Base-by-base conservation (phyloP, 1,140 invertebrate species). In the Drosophila ogumai region DNA sequence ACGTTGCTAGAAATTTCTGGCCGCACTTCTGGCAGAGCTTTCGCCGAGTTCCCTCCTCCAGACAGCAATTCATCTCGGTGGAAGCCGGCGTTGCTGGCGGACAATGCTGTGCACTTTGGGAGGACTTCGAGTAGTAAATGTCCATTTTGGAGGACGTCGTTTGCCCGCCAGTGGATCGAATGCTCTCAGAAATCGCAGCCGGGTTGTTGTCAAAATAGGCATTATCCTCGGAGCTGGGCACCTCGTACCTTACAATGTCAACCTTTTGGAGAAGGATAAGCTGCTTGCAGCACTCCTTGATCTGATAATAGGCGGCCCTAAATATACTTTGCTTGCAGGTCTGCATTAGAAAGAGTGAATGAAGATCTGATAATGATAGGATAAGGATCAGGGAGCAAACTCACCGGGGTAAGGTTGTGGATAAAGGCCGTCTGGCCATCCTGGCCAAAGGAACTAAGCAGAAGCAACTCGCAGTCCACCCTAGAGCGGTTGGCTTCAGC, bases 221-320 rank as follows among this genome's bases (percentile, higher is more conserved):
- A 7, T 80, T 61, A 0, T 81, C 86, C 1, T 88, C 85, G 4
- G 85, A 64, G 54, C 85, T 90, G 38, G 86, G 86, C 44, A 81
- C 10, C 31, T 81, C 60, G 31, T 90, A 90, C 5, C 36, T 72
- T 1, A 88, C 60, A 10, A 90, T 85, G 17, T 59, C 56, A 3
- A 85, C 78, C 6, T 81, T 69, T n/a, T 81, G 75, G 9, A 67
- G 75, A 12, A 90, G 52, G 9, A 90, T 79, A 0, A 90, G 50
- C 13, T 85, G 49, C 44, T 90, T 90, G 69, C 85, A 90, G 47
- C 78, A 90, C 28, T 85, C 75, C 46, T 90, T 90, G 28, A 90
- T 85, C 3, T 73, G 74, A 50, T 85, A 90, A 17, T 90, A 90
- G 13, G 81, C 81, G 0, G 6, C 22, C 0, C 85, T 71, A 34